These are phyloP conservation scores for Sesamia inferens DNA, from an alignment of 2,888 invertebrate genomes.

Conservation along the genomic window DNA sequence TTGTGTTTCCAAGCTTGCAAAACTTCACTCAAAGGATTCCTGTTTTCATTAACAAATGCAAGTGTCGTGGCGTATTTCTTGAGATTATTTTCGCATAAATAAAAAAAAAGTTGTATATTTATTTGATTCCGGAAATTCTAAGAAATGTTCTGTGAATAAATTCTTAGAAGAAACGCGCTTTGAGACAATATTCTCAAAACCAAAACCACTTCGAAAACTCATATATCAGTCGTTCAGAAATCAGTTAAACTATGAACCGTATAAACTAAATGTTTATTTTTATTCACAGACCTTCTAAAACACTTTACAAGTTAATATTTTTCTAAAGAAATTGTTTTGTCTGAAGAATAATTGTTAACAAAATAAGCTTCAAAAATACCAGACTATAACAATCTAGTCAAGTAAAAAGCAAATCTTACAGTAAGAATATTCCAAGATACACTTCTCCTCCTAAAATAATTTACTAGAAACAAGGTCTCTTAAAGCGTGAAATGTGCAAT, in stretches of 20 bases:
- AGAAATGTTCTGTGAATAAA: background rate
- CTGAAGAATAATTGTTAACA: too few relatives aligned
- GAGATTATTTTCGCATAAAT: background rate
- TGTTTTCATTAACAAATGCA: background rate
- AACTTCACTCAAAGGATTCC: background rate
- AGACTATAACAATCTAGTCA: background rate
- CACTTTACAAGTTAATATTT: background rate
- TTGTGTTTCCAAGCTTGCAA: background rate
- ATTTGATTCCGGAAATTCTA: background rate
- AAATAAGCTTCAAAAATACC: background rate
- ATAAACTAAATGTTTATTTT: background rate
- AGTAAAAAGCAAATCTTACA: too few relatives aligned
- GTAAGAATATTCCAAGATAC: background rate
- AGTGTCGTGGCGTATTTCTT: background rate
- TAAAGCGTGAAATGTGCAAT: constrained; percentile 30
- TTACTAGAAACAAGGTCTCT: background rate
- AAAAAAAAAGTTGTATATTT: too few relatives aligned
- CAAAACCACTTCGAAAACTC: background rate
- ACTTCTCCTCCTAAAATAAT: constrained; percentile 5
- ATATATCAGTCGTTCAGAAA: background rate
- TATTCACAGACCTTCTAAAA: background rate
- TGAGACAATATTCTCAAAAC: background rate
- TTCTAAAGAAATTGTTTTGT: too few relatives aligned
- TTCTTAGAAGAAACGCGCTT: background rate
- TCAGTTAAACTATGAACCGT: background rate